Base-by-base conservation (phyloP, 2,888 invertebrate species). In the Clistopyga incitator region DNA sequence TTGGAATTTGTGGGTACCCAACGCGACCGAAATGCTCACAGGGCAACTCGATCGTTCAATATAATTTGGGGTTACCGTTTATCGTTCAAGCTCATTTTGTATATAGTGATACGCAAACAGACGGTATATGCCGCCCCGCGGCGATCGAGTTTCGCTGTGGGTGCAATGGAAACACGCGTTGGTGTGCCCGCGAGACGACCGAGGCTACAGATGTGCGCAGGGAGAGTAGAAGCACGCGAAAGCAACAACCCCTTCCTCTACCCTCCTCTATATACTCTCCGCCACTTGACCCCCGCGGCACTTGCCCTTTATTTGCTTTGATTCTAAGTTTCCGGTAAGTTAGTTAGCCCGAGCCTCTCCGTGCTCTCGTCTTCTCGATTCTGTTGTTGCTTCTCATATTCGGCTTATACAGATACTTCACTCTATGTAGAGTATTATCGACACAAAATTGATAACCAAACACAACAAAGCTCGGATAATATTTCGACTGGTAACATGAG, bases 311-410 rank as follows among this genome's bases (percentile, higher is more conserved):
- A 91, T 92, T 92, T 93, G 90, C 93, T 92, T 93, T 92, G 92
- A 93, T 92, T 93, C 87, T 92, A 92, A 92, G 92, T 93, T 91
- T 90, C 90, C 89, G 88, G 87, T 90, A 92, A 92, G 92, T 92
- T 92, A 91, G 92, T 92, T 92, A 92, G 88, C 87, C 78, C 75
- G 78, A 88, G 78, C 79, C 81, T 65, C 84, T 82, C n/a, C n/a
- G 83, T 87, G 70, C 83, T 85, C 52, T 79, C 75, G 56, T 75
- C 52, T 75, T 75, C 70, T 23, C 42, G 70, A 54, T 82, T 56
- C 20, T 42, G n/a, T 54, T 78, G 64, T 3, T 70, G n/a, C 61
- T 61, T 78, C 54, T 61, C 47, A 45, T 50, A 50, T 45, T 42
- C 67, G 47, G 45, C 67, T 29, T 42, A 13, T 23, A 47, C 25